Conservation (phyloP, 2,797 vertebrate genomes). For the Pipistrellus nathusii region DNA sequence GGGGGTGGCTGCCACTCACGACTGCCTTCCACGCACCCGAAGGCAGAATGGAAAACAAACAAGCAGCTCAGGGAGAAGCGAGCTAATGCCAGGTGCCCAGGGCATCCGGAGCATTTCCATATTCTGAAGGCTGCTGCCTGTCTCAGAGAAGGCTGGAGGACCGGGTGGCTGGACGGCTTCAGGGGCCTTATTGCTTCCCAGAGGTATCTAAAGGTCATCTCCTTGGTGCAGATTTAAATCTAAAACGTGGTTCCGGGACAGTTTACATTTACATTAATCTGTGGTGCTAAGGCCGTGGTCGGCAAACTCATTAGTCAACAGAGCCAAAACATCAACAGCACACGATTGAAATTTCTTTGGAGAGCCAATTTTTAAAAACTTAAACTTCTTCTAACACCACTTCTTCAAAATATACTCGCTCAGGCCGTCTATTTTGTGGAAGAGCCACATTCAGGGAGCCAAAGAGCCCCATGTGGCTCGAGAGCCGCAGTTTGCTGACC, state of each 20-base stretch:
- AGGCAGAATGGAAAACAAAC: constrained; percentile 21
- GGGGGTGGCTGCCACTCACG: background rate
- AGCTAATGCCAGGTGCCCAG: background rate
- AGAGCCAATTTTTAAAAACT: too few relatives aligned
- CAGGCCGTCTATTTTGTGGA: too few relatives aligned
- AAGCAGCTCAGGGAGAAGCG: background rate
- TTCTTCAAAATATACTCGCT: too few relatives aligned
- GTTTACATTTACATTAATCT: background rate
- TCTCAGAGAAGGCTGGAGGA: background rate
- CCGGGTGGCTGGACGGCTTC: background rate
- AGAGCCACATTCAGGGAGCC: too few relatives aligned
- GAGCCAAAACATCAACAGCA: too few relatives aligned
- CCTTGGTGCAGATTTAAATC: background rate
- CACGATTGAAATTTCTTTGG: too few relatives aligned
- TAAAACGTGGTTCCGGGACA: background rate
- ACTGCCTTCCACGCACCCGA: background rate
- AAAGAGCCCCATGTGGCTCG: too few relatives aligned
- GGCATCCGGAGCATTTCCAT: background rate
- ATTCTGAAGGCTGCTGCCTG: background rate
- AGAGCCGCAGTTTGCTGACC: too few relatives aligned
- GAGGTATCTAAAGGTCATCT: background rate
- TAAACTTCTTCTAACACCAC: too few relatives aligned
- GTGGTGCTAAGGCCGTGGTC: background rate
- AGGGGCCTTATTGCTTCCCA: background rate
- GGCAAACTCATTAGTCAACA: too few relatives aligned